A percentile compares a stretch with the other conserved stretches of the same genome.
These are phyloP conservation scores for Anticlea derivata DNA, from an alignment of 2,888 invertebrate species.

Conservation along the genomic window DNA sequence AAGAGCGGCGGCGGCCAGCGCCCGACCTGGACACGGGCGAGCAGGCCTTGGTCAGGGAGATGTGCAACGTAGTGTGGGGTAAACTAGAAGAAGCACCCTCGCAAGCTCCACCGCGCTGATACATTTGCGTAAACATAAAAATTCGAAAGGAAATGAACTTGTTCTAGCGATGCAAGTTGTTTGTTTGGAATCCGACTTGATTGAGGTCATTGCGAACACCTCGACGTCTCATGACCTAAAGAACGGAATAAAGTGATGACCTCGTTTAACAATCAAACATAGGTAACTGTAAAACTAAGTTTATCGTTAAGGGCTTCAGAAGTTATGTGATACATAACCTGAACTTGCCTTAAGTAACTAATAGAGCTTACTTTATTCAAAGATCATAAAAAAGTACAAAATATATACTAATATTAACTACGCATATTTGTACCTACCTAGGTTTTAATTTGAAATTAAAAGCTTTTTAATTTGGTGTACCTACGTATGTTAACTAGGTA, in stretches of 20 bases:
- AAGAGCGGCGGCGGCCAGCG: conserved; percentile 84
- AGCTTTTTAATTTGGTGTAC: neutral
- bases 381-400: conserved; percentile 32
- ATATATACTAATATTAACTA: conserved; percentile 28
- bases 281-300: conserved; percentile 53
- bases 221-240: conserved; percentile 69
- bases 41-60: conserved; percentile 96
- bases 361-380: conserved; percentile 15
- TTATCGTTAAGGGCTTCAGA: conserved; percentile 43
- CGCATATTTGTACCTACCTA: neutral
- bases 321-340: conserved; percentile 35
- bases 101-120: conserved; percentile 73
- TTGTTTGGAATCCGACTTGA: conserved; percentile 70
- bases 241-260: conserved; percentile 62
- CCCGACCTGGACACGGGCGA: conserved; percentile 93
- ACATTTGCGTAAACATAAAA: conserved; percentile 36
- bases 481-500: no score
- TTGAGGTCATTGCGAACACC: conserved; percentile 70
- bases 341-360: conserved; percentile 44
- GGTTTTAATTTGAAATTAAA: neutral
- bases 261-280: conserved; percentile 64
- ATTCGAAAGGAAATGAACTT: conserved; percentile 52
- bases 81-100: conserved; percentile 94
- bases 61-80: conserved; percentile 98
- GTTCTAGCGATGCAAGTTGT: conserved; percentile 53